Evolutionary conservation across 23 tunicate species (phyloP), one percentile per base, ranked within the genome.

Genomic region (Corella eumyota): DNA sequence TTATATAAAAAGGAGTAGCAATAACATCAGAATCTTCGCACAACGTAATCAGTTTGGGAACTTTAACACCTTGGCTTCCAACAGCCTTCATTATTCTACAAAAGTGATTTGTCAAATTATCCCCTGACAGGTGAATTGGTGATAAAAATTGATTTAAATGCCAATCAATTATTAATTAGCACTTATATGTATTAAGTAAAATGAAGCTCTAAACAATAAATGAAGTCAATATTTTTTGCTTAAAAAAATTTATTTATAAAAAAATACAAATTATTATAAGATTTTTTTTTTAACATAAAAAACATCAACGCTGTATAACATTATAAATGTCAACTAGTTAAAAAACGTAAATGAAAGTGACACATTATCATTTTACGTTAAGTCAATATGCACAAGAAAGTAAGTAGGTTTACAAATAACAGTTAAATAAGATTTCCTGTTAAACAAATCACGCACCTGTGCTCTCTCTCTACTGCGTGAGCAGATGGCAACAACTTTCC

Each of bases 401-500:
- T 11, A 44, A 44, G 15, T 11, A 44, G 15, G 15, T 11, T 44
- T 44, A 13, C 48, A n/a, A n/a, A n/a, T n/a, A n/a, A n/a, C n/a
- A n/a, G n/a, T n/a, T n/a, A n/a, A n/a, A n/a, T n/a, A n/a, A n/a
- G n/a, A n/a, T n/a, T n/a, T n/a, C n/a, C n/a, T n/a, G n/a, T n/a
- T n/a, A n/a, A n/a, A n/a, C n/a, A n/a, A n/a, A n/a, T n/a, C n/a
- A n/a, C n/a, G n/a, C n/a, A 81, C 91, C 80, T 67, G 74, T 78
- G 78, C 67, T 93, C 99, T 31, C 99, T 52, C 55, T 84, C 99
- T 17, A 93, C 61, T 6, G 84, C 90, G 56, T 93, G 99, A n/a
- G 99, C 95, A 26, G 90, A 79, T 27, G 85, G 85, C 15, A 92
- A 53, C 15, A 84, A 38, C 38, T 78, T 84, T 15, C 99, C 95